Evolutionary conservation across 2,888 invertebrate genomes (phyloP).

Genomic region (Stegophylla sp.): DNA sequence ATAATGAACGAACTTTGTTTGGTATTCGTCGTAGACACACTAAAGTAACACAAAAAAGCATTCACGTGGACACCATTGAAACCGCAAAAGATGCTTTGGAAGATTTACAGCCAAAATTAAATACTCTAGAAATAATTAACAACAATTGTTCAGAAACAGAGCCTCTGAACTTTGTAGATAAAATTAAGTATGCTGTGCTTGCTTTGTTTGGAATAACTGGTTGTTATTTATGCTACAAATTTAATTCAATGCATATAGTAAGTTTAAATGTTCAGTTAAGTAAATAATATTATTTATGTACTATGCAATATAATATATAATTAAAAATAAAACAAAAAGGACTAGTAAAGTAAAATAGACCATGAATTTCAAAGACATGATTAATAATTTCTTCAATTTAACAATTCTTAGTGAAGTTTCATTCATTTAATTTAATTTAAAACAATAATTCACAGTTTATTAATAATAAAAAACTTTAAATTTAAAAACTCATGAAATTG

Average conservation of each 20-base stretch:
- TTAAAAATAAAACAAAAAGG: no score
- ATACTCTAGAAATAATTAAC: not conserved
- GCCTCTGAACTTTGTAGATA: slow-evolving; percentile 10
- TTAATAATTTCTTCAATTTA: no score
- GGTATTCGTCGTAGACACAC: slow-evolving; percentile 35
- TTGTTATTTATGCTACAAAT: slow-evolving; percentile 38
- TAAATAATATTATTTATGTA: not conserved
- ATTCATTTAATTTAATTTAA: no score
- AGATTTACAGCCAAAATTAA: slow-evolving; percentile 10
- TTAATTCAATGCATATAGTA: slow-evolving; percentile 32
- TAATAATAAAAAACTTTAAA: no score
- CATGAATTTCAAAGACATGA: no score
- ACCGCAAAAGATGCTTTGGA: slow-evolving; percentile 48
- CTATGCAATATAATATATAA: not conserved
- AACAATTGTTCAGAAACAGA: not conserved
- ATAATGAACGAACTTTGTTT: slow-evolving; percentile 29
- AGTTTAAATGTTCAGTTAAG: slow-evolving; percentile 1
- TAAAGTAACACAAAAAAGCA: slow-evolving; percentile 11
- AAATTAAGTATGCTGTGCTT: slow-evolving; percentile 31
- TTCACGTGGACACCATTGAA: slow-evolving; percentile 9
- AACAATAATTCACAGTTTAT: no score
- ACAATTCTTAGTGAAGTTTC: no score
- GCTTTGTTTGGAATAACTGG: slow-evolving; percentile 35
- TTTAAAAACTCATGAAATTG: no score
- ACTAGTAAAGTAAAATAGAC: no score